These are phyloP conservation scores for Premnoplex brunnescens DNA, from an alignment of 2,797 vertebrate species.

Conservation along the genomic window DNA sequence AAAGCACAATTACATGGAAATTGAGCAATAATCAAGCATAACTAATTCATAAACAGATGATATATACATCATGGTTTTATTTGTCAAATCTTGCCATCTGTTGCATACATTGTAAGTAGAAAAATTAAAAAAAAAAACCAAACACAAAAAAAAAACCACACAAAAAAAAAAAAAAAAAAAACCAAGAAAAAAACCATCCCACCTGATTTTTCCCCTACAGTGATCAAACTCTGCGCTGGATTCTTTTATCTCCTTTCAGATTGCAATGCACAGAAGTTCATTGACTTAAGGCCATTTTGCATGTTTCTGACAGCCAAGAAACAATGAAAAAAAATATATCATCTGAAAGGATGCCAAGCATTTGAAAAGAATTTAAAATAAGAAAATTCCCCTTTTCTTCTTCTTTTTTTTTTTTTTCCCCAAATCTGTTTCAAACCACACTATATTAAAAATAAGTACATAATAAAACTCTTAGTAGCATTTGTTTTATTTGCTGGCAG, in stretches of 20 bases:
- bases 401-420: neutral
- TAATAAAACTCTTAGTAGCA: neutral
- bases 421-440: neutral
- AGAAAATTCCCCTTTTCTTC: neutral
- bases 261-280: slow-evolving; percentile 22
- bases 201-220: neutral
- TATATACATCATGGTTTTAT: neutral
- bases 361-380: neutral
- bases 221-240: neutral
- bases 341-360: slow-evolving; percentile 40
- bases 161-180: neutral
- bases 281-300: slow-evolving; percentile 29
- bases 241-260: slow-evolving; percentile 12
- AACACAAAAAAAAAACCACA: too few species aligned
- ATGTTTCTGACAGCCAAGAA: slow-evolving; percentile 35
- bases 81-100: slow-evolving; percentile 44
- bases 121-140: neutral
- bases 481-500: slow-evolving; percentile 21
- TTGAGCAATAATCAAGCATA: neutral
- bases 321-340: slow-evolving; percentile 34
- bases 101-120: neutral
- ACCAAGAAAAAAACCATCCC: neutral
- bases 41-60: slow-evolving; percentile 39
- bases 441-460: slow-evolving; percentile 28
- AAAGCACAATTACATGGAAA: neutral